Base-by-base conservation (phyloP, 2,113 vertebrate genomes). In the Cyanoderma ruficeps region DNA sequence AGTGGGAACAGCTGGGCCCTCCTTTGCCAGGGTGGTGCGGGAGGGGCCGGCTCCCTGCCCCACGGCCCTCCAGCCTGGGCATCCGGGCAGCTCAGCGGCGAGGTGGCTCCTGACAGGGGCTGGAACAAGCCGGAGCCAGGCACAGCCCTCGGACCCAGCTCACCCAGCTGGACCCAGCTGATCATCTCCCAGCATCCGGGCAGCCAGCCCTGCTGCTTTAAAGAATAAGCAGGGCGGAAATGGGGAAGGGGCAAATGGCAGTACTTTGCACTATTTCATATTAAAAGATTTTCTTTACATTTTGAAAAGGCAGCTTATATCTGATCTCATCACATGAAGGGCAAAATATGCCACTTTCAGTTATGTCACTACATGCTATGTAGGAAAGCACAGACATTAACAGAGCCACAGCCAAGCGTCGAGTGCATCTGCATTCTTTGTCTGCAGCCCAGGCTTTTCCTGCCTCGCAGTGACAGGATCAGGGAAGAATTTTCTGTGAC, bases 401-500 rank as follows among this genome's bases (percentile, higher is more conserved):
- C 65, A 87, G 64, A 83, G 80, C 18, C 69, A 84, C 67, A 74
- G 93, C 83, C 93, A 92, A 94, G 67, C 84, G 95, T 33, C 5
- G 35, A 94, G 78, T 84, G 86, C 93, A 96, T 96, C 90, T 94
- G 95, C 86, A 96, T 96, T 96, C 95, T 90, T 94, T 95, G 96
- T 95, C 84, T 90, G 81, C 74, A 82, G 84, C 70, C 89, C 70
- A 61, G 75, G 90, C 96, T 97, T 97, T 97, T 97, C 97, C 98
- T 97, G 97, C 92, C 90, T 95, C 46, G 70, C 79, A 94, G 97
- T 98, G 97, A 97, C 97, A 97, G 98, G 98, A 98, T 98, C 98
- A 98, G 98, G 97, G 98, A 98, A 97, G 98, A 98, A 98, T 98
- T 98, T 98, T 98, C 98, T 98, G 98, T 98, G 97, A 98, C 98